These are phyloP conservation scores for Echinometra lucunter DNA, from an alignment of 53 echinoderm and acorn worm species.

Conservation along the genomic window DNA sequence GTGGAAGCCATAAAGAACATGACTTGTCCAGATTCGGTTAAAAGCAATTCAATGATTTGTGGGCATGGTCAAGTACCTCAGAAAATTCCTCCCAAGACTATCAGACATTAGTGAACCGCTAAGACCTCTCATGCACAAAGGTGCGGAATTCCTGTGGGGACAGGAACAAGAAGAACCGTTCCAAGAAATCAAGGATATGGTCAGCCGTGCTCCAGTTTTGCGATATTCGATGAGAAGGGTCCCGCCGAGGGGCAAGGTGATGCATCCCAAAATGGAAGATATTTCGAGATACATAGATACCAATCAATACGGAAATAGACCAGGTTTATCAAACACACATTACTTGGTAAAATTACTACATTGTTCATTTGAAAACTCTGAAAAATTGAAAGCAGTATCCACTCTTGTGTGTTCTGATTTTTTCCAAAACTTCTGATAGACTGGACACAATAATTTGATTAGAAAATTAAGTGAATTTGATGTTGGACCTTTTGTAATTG, in stretches of 20 bases:
- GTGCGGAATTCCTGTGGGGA: constrained; percentile 23
- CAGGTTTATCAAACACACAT: no score
- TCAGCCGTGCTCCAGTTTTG: constrained; percentile 64
- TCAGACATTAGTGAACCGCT: constrained; percentile 52
- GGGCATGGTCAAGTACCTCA: constrained; percentile 71
- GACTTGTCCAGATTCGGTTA: background rate
- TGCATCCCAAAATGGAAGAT: constrained; percentile 80
- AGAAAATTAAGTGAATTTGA: no score
- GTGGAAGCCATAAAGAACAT: constrained; percentile 54
- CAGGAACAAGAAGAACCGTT: constrained; percentile 67
- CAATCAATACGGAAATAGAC: no score
- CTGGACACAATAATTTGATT: no score
- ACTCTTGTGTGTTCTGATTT: no score
- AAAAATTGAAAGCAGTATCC: no score
- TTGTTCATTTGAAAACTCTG: no score
- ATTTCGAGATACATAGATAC: no score
- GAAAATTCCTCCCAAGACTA: constrained; percentile 57
- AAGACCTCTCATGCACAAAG: constrained; percentile 46
- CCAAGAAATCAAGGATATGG: constrained; percentile 57
- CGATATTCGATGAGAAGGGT: constrained; percentile 68
- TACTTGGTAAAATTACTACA: no score
- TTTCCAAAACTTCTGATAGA: no score
- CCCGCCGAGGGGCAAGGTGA: constrained; percentile 83
- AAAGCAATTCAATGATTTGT: constrained; percentile 61
- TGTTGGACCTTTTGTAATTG: no score